Percentiles rank a stretch among this genome's conserved stretches.
Evolutionary conservation across 2,113 vertebrate species (phyloP).

Genomic region (Lophotis ruficrista): DNA sequence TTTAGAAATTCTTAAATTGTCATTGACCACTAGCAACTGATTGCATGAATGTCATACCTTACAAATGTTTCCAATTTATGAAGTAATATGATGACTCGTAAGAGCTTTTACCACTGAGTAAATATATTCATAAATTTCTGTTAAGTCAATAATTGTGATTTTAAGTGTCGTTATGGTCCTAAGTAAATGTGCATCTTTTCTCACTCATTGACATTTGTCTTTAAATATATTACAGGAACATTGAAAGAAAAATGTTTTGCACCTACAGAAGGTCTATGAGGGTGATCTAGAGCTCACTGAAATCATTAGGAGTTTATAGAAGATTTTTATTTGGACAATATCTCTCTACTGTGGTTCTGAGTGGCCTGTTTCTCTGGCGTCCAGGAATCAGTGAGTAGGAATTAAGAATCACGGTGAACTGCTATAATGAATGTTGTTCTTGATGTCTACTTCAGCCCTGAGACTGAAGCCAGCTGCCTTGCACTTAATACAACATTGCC

Average conservation of each 20-base stretch:
- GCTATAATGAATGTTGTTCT: background rate
- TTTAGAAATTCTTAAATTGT: background rate
- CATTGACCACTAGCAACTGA: background rate
- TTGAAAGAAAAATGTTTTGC: background rate
- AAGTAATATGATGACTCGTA: background rate
- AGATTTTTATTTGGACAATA: background rate
- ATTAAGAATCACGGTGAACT: background rate
- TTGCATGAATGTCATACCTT: background rate
- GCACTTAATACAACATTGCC: background rate
- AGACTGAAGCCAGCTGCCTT: background rate
- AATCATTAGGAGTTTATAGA: background rate
- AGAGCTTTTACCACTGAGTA: background rate
- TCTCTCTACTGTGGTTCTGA: background rate
- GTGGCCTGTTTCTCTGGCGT: background rate
- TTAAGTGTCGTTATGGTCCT: background rate
- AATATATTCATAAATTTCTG: background rate
- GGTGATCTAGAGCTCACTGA: background rate
- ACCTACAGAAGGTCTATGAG: background rate
- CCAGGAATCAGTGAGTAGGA: background rate
- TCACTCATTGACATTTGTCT: background rate
- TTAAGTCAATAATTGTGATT: background rate
- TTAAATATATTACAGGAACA: background rate
- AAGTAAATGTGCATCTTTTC: background rate
- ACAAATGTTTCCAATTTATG: background rate
- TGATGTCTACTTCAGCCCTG: background rate